Conservation (phyloP, 2,888 invertebrate species). For the Microctonus brassicae region DNA sequence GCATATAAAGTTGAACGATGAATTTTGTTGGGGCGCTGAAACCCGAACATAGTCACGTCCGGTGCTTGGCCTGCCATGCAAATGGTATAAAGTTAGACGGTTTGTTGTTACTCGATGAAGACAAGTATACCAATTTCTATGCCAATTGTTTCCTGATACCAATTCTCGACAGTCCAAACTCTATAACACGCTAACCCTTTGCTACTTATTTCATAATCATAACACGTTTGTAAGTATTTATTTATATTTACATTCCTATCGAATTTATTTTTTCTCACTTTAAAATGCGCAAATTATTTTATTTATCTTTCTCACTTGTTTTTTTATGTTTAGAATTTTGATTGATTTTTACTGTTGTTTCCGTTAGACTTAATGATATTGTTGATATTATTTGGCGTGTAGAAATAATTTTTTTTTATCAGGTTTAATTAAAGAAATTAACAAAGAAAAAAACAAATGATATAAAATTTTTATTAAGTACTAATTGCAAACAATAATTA, state of each 20-base stretch:
- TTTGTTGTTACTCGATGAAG: conserved; percentile 38
- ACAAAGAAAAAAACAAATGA: no score
- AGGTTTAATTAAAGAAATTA: no score
- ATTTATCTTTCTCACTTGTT: not conserved
- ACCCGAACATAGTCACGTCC: not conserved
- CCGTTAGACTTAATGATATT: not conserved
- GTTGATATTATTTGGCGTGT: no score
- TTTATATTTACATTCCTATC: not conserved
- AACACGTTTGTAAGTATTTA: not conserved
- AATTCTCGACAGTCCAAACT: conserved; percentile 38
- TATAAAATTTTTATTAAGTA: no score
- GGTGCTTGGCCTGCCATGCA: conserved; percentile 21
- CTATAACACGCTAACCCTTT: conserved; percentile 6
- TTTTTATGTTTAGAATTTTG: conserved; percentile 3
- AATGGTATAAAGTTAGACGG: conserved; percentile 52
- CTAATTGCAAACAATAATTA: no score
- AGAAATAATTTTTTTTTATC: no score
- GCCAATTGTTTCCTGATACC: conserved; percentile 59
- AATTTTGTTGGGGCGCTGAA: not conserved
- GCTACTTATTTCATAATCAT: not conserved
- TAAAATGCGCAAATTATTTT: no score
- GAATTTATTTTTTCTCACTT: not conserved
- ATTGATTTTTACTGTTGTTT: not conserved
- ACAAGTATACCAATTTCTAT: conserved; percentile 58
- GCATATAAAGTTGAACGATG: conserved; percentile 5